Percentiles rank a stretch among this genome's conserved stretches.
phyloP scores from a whole-genome alignment of 1,140 invertebrate species.

The Maconellicoccus hirsutus region DNA sequence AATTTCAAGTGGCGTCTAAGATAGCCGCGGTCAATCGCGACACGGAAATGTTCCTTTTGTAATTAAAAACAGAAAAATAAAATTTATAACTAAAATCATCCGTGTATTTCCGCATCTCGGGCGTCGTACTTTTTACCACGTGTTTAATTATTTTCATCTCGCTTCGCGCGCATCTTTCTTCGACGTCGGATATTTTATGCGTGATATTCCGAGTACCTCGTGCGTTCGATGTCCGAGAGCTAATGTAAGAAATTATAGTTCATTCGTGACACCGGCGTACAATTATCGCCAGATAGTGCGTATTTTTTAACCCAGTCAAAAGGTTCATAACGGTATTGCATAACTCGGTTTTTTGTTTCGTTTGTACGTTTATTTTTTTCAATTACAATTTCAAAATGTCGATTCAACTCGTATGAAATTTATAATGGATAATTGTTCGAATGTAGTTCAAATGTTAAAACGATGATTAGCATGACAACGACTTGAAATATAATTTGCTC shows the following conservation, averaged over 20 bases:
- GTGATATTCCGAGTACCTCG: background rate
- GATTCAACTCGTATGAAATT: background rate
- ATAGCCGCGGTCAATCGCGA: too few relatives aligned
- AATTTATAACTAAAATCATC: too few relatives aligned
- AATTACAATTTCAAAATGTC: background rate
- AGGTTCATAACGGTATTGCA: background rate
- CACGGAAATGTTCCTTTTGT: background rate
- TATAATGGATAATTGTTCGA: background rate
- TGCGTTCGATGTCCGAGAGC: background rate
- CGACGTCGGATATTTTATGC: background rate
- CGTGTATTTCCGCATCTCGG: too few relatives aligned
- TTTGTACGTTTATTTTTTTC: background rate
- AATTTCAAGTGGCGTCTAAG: too few relatives aligned
- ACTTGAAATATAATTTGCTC: too few relatives aligned
- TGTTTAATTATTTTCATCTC: background rate
- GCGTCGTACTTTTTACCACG: background rate
- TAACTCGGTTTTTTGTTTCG: background rate
- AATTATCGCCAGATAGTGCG: background rate
- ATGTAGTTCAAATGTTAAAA: too few relatives aligned
- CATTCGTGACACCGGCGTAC: background rate
- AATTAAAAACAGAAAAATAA: background rate
- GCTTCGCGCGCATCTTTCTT: background rate
- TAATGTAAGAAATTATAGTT: background rate
- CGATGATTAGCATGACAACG: too few relatives aligned
- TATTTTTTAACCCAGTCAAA: constrained; percentile 5